These are phyloP conservation scores for Grapholita molesta DNA, from an alignment of 1,140 invertebrate genomes.

Conservation along the genomic window DNA sequence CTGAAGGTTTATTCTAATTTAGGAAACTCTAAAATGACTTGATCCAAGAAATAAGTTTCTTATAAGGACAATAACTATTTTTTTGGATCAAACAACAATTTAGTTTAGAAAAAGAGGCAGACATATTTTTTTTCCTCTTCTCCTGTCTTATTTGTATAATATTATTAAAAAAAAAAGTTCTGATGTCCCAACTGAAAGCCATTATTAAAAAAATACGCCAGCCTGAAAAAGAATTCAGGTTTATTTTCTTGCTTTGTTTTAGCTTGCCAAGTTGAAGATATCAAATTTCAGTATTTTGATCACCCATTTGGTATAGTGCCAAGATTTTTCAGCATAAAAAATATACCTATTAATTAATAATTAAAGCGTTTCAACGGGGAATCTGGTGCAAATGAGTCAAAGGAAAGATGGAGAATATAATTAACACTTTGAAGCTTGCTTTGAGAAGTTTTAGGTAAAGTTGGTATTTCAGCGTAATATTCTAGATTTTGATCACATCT, in stretches of 20 bases:
- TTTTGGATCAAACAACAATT: too few relatives aligned
- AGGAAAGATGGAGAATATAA: neutral
- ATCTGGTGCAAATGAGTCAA: neutral
- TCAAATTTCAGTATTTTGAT: conserved; percentile 2
- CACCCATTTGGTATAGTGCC: conserved; percentile 2
- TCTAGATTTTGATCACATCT: neutral
- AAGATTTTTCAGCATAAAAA: neutral
- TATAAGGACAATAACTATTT: too few relatives aligned
- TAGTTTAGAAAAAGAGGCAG: neutral
- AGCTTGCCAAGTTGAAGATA: conserved; percentile 8
- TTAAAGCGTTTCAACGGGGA: neutral
- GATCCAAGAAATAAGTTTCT: too few relatives aligned
- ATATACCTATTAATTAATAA: neutral
- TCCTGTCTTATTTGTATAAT: too few relatives aligned
- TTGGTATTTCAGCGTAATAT: neutral
- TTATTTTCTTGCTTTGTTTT: neutral
- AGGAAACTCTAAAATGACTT: too few relatives aligned
- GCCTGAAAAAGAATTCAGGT: neutral
- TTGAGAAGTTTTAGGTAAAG: neutral
- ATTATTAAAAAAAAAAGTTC: neutral
- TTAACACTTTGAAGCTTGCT: neutral
- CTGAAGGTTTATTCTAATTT: too few relatives aligned
- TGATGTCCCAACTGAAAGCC: neutral
- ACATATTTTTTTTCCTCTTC: too few relatives aligned
- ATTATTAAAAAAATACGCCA: neutral